phyloP scores from a whole-genome alignment of 1,140 invertebrate genomes.

The Cepaea nemoralis region DNA sequence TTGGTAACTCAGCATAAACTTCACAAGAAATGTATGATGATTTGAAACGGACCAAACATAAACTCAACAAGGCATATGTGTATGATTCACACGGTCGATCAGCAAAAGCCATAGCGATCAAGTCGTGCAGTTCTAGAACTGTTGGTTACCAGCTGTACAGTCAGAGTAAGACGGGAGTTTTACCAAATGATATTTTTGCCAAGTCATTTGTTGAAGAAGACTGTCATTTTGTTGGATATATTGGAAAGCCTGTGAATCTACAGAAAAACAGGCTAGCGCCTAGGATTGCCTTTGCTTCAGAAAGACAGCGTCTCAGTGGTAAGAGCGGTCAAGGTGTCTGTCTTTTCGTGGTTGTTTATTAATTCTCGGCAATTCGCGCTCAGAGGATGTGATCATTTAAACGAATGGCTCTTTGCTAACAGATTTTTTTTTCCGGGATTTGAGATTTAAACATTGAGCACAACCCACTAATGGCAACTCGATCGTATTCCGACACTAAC shows the following conservation, averaged over 20 bases:
- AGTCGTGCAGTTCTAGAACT: not conserved
- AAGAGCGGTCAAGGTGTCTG: too few species aligned
- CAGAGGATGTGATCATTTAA: too few species aligned
- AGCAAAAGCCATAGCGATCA: not conserved
- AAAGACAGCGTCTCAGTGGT: not conserved
- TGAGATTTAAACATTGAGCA: too few species aligned
- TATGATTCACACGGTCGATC: not conserved
- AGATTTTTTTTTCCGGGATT: too few species aligned
- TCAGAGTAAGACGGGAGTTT: not conserved
- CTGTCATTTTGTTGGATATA: not conserved
- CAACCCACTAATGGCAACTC: too few species aligned
- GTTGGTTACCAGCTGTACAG: not conserved
- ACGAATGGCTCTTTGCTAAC: too few species aligned
- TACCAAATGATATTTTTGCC: too few species aligned
- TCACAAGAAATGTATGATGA: constrained; percentile 21
- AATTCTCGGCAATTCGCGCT: too few species aligned
- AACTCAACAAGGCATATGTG: not conserved
- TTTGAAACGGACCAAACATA: not conserved
- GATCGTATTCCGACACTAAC: too few species aligned
- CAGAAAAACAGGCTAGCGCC: not conserved
- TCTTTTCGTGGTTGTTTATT: too few species aligned
- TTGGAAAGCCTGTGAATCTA: not conserved
- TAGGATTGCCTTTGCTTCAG: not conserved
- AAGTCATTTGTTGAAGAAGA: not conserved
- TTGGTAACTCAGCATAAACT: not conserved